A percentile compares a stretch with the other conserved stretches of the same genome.
Conservation (phyloP, 92 coral and sea anemone genomes). For the Zoanthus solanderi region DNA sequence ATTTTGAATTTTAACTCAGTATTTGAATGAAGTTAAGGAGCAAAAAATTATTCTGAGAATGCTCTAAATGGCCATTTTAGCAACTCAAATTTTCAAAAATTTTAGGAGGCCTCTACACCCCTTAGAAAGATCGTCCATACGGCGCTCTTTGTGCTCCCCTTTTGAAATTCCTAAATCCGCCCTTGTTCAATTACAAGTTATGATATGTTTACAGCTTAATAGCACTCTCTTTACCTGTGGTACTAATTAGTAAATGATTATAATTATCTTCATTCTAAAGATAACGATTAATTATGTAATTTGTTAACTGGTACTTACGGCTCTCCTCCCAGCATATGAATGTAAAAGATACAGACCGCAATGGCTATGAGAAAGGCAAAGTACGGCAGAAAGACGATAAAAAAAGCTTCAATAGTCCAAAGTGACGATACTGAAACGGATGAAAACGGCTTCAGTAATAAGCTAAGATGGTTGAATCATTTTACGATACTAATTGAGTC, state of each 20-base stretch:
- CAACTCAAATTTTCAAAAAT: no score
- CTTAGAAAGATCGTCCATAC: no score
- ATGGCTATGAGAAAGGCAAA: constrained; percentile 29
- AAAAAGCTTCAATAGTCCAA: constrained; percentile 35
- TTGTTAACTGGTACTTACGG: constrained; percentile 16
- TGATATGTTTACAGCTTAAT: no score
- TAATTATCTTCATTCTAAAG: background rate
- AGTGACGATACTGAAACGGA: constrained; percentile 13
- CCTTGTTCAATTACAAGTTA: no score
- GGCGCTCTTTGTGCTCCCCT: no score
- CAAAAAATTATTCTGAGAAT: no score
- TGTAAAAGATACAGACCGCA: constrained; percentile 19
- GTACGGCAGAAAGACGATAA: constrained; percentile 45
- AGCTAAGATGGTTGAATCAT: background rate
- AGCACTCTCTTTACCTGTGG: background rate
- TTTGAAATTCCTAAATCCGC: no score
- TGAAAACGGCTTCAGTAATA: background rate
- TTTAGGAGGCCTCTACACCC: no score
- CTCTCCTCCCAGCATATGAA: constrained; percentile 38
- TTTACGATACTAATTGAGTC: background rate
- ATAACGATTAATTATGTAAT: background rate
- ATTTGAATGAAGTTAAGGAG: no score
- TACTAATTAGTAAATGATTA: background rate
- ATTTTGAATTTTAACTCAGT: no score
- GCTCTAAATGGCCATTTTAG: no score